Conservation (phyloP, 1,140 invertebrate genomes). For the Trichogramma pretiosum region DNA sequence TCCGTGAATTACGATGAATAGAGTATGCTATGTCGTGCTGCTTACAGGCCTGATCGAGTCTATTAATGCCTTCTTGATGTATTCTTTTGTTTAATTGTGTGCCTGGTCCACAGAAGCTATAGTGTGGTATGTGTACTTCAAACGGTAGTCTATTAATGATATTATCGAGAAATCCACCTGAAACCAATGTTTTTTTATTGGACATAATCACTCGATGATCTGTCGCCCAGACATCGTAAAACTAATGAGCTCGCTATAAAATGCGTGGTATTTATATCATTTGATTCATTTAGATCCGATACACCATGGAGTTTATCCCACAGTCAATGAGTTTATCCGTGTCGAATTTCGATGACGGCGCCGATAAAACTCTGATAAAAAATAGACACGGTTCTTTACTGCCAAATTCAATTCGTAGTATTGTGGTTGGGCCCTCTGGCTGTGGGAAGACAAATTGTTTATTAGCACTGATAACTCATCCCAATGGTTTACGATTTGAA, state of each 20-base stretch:
- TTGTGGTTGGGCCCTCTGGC: slow-evolving; percentile 28
- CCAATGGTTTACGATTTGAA: not conserved
- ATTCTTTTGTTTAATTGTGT: slow-evolving; percentile 26
- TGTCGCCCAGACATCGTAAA: too few species aligned
- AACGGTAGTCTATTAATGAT: slow-evolving; percentile 25
- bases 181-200: too few species aligned
- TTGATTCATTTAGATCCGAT: too few species aligned
- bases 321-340: slow-evolving; percentile 15
- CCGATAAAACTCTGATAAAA: slow-evolving; percentile 2
- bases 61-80: slow-evolving; percentile 28
- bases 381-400: slow-evolving; percentile 24
- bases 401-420: slow-evolving; percentile 25
- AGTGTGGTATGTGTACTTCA: slow-evolving; percentile 26
- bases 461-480: not conserved
- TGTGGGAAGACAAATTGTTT: slow-evolving; percentile 32
- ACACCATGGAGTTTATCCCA: slow-evolving; percentile 17
- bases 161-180: slow-evolving; percentile 13
- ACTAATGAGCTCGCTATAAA: too few species aligned
- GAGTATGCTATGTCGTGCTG: slow-evolving; percentile 17
- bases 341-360: slow-evolving; percentile 13
- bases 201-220: too few species aligned
- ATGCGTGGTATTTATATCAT: too few species aligned
- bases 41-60: slow-evolving; percentile 26
- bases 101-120: slow-evolving; percentile 26
- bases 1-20: slow-evolving; percentile 7